Evolutionary conservation across 2,888 invertebrate genomes (phyloP).

Genomic region (Drosophila robusta): DNA sequence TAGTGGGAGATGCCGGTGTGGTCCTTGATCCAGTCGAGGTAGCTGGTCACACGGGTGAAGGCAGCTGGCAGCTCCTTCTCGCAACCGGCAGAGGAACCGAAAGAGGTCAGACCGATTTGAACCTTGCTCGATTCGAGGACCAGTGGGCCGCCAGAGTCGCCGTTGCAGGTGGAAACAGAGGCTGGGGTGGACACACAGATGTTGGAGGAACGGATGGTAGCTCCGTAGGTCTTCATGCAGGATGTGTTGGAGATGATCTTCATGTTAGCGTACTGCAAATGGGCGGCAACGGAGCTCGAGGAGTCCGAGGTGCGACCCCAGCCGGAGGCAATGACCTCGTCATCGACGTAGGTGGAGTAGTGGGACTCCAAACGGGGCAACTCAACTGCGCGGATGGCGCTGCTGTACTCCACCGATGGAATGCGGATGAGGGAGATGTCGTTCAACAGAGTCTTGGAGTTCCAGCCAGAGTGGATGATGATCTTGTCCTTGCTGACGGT

Average conservation of each 20-base stretch:
- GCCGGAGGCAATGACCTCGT: conserved; percentile 74
- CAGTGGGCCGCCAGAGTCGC: conserved; percentile 78
- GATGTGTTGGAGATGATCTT: conserved; percentile 59
- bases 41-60: conserved; percentile 74
- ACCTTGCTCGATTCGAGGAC: conserved; percentile 49
- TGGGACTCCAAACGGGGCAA: conserved; percentile 56
- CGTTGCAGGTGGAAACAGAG: conserved; percentile 66
- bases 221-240: conserved; percentile 59
- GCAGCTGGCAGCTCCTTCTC: conserved; percentile 66
- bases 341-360: conserved; percentile 58
- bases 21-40: conserved; percentile 72
- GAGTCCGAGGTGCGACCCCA: conserved; percentile 78
- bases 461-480: conserved; percentile 66
- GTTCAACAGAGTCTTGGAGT: conserved; percentile 59
- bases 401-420: conserved; percentile 49
- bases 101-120: conserved; percentile 75
- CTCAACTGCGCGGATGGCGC: conserved; percentile 58
- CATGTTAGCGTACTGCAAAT: conserved; percentile 65
- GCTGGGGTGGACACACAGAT: conserved; percentile 65
- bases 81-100: conserved; percentile 71
- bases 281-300: conserved; percentile 49
- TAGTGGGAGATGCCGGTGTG: conserved; percentile 54
- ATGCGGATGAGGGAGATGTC: conserved; percentile 75
- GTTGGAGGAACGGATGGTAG: conserved; percentile 52
- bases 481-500: conserved; percentile 46